Evolutionary conservation across 2,888 invertebrate genomes (phyloP), one percentile per base, ranked within the genome.

Genomic region (Tenthredo mesomela): DNA sequence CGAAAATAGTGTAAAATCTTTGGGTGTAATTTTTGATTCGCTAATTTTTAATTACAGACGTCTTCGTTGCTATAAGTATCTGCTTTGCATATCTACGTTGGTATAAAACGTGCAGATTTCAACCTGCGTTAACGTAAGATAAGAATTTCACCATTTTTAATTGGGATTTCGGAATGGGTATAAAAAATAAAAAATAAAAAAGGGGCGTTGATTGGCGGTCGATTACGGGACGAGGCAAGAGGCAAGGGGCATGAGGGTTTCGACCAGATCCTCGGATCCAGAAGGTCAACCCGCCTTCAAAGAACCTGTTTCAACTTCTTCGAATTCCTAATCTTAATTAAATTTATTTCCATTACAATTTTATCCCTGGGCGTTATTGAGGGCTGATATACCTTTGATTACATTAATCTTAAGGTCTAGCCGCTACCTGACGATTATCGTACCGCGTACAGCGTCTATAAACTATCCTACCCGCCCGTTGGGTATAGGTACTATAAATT

Each of bases 311-410:
- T 86, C 86, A 88, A 87, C 83, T 92, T 92, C 92, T 86, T 85
- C 87, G 92, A 93, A 92, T 91, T 91, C 89, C 91, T 92, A 92
- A 92, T 92, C 91, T 91, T 91, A 92, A 93, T 93, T 91, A 92
- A 93, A 92, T 93, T 92, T 92, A 91, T 92, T 90, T 90, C 90
- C 89, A 89, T 90, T 89, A 89, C 89, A 86, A 87, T 87, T 88
- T 85, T 87, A 88, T 88, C 88, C 88, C 87, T 88, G 61, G 84
- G 84, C 18, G 77, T 82, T 86, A 85, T 85, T 87, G 78, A 85
- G 85, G 84, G 85, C 85, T 84, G 82, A 84, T 82, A 82, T 50
- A 82, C 67, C 82, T 82, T 47, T 82, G 82, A 82, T 82, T 82
- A 82, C 82, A 82, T 82, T 67, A 82, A 82, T 82, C 82, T 82